Evolutionary conservation across 2,797 vertebrate genomes (phyloP).

Genomic region (Thamnophis elegans): DNA sequence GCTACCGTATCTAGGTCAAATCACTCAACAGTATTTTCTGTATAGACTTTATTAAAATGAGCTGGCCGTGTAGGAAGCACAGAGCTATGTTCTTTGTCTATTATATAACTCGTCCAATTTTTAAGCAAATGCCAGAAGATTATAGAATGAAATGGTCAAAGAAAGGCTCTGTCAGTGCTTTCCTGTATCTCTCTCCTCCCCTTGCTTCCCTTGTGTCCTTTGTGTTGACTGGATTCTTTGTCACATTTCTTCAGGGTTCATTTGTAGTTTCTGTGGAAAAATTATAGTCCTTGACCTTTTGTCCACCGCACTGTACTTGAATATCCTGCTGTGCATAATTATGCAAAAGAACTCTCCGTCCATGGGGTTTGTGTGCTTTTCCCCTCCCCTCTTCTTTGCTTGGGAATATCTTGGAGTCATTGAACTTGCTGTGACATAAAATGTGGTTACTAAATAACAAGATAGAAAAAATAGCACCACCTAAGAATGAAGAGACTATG

Average conservation of each 20-base stretch:
- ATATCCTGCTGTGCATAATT: rapidly evolving
- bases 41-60: not conserved
- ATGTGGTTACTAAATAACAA: constrained; percentile 63
- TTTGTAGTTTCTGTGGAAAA: constrained; percentile 28
- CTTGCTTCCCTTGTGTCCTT: constrained; percentile 15
- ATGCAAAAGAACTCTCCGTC: not conserved
- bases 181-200: not conserved
- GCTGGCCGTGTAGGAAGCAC: not conserved
- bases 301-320: constrained; percentile 1
- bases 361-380: not conserved
- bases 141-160: constrained; percentile 29
- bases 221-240: constrained; percentile 24
- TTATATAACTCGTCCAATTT: not conserved
- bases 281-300: rapidly evolving
- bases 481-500: constrained; percentile 6
- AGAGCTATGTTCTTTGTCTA: not conserved
- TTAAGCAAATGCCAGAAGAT: not conserved
- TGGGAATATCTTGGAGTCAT: constrained; percentile 40
- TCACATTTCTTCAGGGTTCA: constrained; percentile 8
- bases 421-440: constrained; percentile 41
- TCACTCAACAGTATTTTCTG: not conserved
- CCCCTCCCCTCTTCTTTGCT: not conserved
- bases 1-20: not conserved
- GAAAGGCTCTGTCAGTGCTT: not conserved
- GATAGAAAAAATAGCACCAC: constrained; percentile 30